Percentiles rank a stretch among this genome's conserved stretches.
Conservation (phyloP, 2,113 vertebrate species). For the Toxostoma redivivum region DNA sequence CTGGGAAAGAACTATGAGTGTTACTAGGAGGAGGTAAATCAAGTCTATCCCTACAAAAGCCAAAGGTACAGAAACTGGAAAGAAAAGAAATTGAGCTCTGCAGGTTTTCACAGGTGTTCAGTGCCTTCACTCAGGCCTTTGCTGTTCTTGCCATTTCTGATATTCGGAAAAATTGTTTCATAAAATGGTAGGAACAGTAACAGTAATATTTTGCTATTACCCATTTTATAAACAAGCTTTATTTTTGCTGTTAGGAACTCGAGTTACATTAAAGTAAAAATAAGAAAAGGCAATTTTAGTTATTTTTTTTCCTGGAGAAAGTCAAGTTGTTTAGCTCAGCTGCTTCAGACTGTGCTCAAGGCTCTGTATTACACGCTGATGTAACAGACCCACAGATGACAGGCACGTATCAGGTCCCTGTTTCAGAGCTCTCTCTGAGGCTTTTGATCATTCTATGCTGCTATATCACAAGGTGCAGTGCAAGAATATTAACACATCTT, state of each 20-base stretch:
- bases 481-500: background rate
- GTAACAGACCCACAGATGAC: background rate
- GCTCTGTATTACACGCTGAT: background rate
- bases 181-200: background rate
- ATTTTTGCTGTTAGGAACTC: background rate
- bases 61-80: background rate
- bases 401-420: background rate
- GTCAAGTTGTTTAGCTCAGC: background rate
- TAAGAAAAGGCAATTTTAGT: background rate
- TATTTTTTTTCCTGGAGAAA: background rate
- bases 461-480: background rate
- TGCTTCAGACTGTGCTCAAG: background rate
- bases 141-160: background rate
- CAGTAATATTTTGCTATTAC: background rate
- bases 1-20: background rate
- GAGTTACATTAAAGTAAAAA: background rate
- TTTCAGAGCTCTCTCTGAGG: background rate
- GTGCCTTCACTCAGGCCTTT: background rate
- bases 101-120: background rate
- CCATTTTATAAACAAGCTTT: background rate
- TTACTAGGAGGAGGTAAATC: background rate
- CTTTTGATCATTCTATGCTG: background rate
- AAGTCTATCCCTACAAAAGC: background rate
- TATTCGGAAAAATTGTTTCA: background rate
- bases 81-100: background rate